These are phyloP conservation scores for Scelioninae gen. 1 DNA, from an alignment of 2,888 invertebrate species.

Conservation along the genomic window DNA sequence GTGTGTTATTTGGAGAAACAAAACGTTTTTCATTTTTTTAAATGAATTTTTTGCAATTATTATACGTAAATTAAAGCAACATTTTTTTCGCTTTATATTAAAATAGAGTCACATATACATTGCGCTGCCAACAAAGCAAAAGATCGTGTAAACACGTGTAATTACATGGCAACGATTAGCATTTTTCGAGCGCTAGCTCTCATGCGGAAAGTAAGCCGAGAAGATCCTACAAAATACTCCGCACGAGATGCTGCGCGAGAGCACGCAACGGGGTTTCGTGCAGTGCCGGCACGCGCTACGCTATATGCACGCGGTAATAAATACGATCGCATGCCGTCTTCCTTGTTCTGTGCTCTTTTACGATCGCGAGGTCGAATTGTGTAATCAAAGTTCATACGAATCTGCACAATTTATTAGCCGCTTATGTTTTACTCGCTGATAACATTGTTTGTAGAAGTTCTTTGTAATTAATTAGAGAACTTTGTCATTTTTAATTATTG, in stretches of 20 bases:
- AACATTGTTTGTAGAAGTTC: too few relatives aligned
- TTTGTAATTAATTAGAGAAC: too few relatives aligned
- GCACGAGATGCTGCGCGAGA: constrained; percentile 54
- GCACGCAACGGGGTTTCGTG: constrained; percentile 53
- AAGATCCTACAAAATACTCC: constrained; percentile 50
- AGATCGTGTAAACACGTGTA: constrained; percentile 67
- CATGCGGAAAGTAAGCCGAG: constrained; percentile 72
- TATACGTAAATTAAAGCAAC: too few relatives aligned
- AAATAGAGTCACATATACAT: constrained; percentile 11
- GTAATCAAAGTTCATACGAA: constrained; percentile 4
- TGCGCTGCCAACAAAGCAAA: constrained; percentile 36
- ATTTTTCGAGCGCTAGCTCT: constrained; percentile 56
- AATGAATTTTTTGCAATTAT: too few relatives aligned
- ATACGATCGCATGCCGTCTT: constrained; percentile 14
- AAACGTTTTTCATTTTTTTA: too few relatives aligned
- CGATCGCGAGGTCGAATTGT: constrained; percentile 1
- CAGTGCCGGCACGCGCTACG: constrained; percentile 51
- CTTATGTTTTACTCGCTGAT: neutral
- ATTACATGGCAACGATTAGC: constrained; percentile 65
- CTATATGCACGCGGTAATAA: constrained; percentile 18
- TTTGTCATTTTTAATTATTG: too few relatives aligned
- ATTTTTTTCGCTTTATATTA: constrained; percentile 5
- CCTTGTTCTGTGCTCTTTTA: constrained; percentile 16
- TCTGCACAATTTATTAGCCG: neutral
- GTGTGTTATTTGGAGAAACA: too few relatives aligned